A percentile compares a stretch with the other conserved stretches of the same genome.
Evolutionary conservation across 1,140 invertebrate genomes (phyloP).

Genomic region (Pteromalus puparum): DNA sequence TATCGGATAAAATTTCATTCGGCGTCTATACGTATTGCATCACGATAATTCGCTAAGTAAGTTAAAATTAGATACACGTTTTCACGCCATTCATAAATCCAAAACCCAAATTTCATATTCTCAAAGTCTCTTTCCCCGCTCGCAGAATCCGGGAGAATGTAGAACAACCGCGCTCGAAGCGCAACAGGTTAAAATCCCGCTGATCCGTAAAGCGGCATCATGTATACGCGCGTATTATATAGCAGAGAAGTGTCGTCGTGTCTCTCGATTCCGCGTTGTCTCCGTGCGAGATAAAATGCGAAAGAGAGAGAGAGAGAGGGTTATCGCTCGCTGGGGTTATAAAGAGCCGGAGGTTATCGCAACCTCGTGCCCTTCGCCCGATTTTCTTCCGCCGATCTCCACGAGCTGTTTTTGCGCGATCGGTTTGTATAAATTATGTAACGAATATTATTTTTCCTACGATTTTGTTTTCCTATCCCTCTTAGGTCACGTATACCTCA

Average conservation of each 20-base stretch:
- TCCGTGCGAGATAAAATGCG: constrained; percentile 6
- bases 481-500: too few relatives aligned
- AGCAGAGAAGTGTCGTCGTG: not conserved
- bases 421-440: not conserved
- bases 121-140: not conserved
- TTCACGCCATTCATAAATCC: not conserved
- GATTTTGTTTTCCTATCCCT: too few relatives aligned
- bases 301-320: not conserved
- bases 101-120: not conserved
- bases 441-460: not conserved
- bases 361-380: constrained; percentile 31
- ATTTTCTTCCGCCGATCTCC: constrained; percentile 18
- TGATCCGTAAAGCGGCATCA: not conserved
- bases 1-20: not conserved
- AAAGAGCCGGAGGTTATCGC: constrained; percentile 31
- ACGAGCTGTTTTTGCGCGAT: constrained; percentile 6
- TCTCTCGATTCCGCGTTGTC: not conserved
- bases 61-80: too few relatives aligned
- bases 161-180: not conserved
- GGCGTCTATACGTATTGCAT: too few relatives aligned
- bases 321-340: constrained; percentile 28
- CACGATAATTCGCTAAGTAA: too few relatives aligned
- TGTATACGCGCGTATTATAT: not conserved
- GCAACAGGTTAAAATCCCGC: constrained; percentile 3
- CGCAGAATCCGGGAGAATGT: not conserved